These are phyloP conservation scores for Ellobius talpinus DNA, from an alignment of 2,113 vertebrate genomes.

Conservation along the genomic window DNA sequence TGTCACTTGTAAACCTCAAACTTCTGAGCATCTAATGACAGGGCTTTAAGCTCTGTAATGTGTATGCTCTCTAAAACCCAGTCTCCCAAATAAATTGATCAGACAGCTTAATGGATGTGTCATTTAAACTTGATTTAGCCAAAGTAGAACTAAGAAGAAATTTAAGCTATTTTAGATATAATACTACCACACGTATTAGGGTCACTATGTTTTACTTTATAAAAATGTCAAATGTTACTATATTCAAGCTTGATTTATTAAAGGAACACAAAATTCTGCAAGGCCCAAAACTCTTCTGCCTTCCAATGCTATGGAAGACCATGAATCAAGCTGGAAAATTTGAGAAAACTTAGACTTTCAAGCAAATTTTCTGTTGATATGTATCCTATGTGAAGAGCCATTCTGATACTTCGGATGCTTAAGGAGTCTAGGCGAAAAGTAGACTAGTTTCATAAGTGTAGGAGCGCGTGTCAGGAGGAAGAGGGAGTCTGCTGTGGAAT, in stretches of 20 bases:
- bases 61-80: neutral
- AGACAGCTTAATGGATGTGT: neutral
- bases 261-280: constrained; percentile 33
- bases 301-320: neutral
- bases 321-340: neutral
- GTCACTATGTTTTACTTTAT: constrained; percentile 6
- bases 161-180: neutral
- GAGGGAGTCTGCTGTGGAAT: neutral
- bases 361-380: neutral
- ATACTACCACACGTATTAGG: neutral
- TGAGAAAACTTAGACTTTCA: neutral
- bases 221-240: constrained; percentile 42
- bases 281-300: neutral
- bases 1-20: neutral
- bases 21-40: constrained; percentile 25
- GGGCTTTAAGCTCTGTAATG: neutral
- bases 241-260: constrained; percentile 20
- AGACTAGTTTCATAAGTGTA: neutral
- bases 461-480: neutral
- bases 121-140: constrained; percentile 35
- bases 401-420: neutral
- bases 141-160: constrained; percentile 6
- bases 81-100: neutral
- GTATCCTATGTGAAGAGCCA: neutral
- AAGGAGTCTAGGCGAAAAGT: neutral